Percentiles rank a stretch among this genome's conserved stretches.
Conservation (phyloP, 2,888 invertebrate genomes). For the Apodemia hepburni region DNA sequence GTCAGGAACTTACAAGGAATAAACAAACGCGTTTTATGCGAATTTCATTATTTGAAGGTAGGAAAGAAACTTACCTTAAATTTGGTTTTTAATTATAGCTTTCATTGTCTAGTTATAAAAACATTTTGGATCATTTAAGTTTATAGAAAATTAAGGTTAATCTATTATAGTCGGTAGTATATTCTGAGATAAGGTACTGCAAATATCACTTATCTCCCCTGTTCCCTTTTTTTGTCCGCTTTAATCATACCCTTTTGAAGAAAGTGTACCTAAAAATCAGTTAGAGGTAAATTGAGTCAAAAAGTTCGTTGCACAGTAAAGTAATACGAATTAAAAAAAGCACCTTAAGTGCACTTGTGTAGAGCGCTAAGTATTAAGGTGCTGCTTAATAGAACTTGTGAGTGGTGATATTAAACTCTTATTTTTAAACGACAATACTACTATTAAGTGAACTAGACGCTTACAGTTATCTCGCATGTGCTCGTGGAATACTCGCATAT, state of each 20-base stretch:
- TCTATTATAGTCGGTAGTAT: too few species aligned
- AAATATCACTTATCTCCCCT: too few species aligned
- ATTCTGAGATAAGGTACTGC: too few species aligned
- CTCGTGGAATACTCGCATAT: neutral
- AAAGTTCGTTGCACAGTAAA: neutral
- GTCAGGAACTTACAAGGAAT: too few species aligned
- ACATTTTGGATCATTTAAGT: too few species aligned
- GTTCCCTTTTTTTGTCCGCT: neutral
- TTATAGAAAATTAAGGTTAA: too few species aligned
- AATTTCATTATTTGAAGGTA: too few species aligned
- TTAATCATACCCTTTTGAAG: neutral
- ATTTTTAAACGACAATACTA: neutral
- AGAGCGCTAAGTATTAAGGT: neutral
- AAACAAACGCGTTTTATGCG: too few species aligned
- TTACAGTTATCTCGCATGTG: neutral
- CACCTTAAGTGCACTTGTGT: neutral
- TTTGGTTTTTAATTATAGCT: too few species aligned
- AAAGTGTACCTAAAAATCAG: neutral
- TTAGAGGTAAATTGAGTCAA: neutral
- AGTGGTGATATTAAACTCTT: slow-evolving; percentile 1
- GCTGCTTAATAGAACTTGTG: neutral
- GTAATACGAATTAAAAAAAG: neutral
- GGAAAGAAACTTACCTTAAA: too few species aligned
- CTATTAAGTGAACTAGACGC: neutral
- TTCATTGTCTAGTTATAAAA: too few species aligned